Evolutionary conservation across 1,140 invertebrate species (phyloP).

Genomic region (Batillaria attramentaria): DNA sequence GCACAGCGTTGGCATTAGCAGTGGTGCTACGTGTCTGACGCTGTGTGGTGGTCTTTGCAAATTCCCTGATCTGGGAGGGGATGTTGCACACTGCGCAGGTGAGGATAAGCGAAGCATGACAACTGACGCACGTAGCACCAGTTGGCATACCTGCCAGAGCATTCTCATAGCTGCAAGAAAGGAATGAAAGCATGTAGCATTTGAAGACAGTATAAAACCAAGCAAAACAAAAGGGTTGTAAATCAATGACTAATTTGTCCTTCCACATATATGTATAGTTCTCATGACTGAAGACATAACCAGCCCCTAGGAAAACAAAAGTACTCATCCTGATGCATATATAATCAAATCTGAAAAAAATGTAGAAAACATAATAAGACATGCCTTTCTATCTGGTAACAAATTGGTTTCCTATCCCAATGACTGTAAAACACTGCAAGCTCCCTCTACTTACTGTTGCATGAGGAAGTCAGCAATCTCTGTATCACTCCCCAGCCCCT

Average conservation of each 20-base stretch:
- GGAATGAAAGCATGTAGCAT: neutral
- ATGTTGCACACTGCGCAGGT: constrained; percentile 8
- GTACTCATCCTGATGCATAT: neutral
- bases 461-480: constrained; percentile 28
- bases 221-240: neutral
- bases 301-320: neutral
- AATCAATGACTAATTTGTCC: neutral
- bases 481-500: constrained; percentile 24
- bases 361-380: neutral
- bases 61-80: neutral
- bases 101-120: constrained; percentile 4
- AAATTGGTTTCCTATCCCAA: no score
- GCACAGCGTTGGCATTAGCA: no score
- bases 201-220: neutral
- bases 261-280: neutral
- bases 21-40: neutral
- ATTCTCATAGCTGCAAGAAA: constrained; percentile 25
- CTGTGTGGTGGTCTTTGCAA: neutral
- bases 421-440: neutral
- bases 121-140: constrained; percentile 6
- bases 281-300: neutral
- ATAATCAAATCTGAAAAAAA: neutral
- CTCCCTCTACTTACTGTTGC: constrained; percentile 16
- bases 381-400: neutral
- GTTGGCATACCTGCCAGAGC: neutral